phyloP scores from a whole-genome alignment of 1,140 invertebrate species.

The Bradysia coprophila region DNA sequence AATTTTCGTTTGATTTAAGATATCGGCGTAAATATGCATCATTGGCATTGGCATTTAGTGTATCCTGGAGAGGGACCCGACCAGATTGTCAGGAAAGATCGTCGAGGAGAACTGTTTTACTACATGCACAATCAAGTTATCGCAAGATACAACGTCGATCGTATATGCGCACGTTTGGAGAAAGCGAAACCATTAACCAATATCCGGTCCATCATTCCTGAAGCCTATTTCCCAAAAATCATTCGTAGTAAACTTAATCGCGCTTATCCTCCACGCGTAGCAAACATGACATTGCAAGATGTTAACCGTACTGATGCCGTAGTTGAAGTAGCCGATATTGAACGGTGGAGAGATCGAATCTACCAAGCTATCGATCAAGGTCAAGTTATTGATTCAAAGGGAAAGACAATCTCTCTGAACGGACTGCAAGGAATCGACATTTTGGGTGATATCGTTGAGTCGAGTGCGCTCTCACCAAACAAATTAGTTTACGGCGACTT shows the following conservation, averaged over 20 bases:
- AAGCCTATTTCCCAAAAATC: constrained; percentile 36
- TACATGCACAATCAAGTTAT: constrained; percentile 30
- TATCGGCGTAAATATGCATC: constrained; percentile 38
- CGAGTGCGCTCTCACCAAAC: constrained; percentile 21
- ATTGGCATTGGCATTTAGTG: constrained; percentile 38
- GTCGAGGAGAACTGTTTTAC: constrained; percentile 38
- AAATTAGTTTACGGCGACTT: constrained; percentile 31
- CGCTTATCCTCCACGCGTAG: constrained; percentile 28
- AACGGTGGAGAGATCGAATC: constrained; percentile 48
- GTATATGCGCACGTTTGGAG: constrained; percentile 26
- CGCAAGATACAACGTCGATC: constrained; percentile 33
- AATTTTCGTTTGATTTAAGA: no score
- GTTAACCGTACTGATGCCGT: constrained; percentile 40
- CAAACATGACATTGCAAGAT: constrained; percentile 32
- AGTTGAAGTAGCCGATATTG: constrained; percentile 42
- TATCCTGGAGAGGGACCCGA: constrained; percentile 25
- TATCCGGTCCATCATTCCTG: constrained; percentile 27
- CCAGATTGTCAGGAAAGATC: constrained; percentile 30
- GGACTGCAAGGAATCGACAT: constrained; percentile 29
- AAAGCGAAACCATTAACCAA: constrained; percentile 26
- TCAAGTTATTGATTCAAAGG: constrained; percentile 24
- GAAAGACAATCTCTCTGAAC: constrained; percentile 21
- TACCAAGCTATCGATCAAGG: constrained; percentile 46
- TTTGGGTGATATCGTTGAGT: constrained; percentile 27
- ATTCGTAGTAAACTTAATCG: constrained; percentile 27